Evolutionary conservation across 2,113 vertebrate species (phyloP), one percentile per base, ranked within the genome.

Genomic region (Cairina moschata): DNA sequence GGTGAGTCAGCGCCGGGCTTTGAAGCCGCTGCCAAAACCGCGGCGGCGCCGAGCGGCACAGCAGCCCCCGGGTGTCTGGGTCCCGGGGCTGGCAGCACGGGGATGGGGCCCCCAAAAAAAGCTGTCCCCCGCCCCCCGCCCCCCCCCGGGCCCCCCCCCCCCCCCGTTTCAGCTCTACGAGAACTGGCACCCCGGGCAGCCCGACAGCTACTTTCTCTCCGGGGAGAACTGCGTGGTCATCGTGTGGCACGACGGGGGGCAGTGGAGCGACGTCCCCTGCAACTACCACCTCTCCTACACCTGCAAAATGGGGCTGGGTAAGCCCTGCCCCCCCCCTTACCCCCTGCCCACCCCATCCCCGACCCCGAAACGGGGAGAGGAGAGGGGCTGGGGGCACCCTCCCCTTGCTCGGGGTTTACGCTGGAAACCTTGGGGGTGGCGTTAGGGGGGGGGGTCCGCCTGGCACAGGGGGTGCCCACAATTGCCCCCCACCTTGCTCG

Each of bases 241-340:
- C 97, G 98, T 99, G 77, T 99, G 99, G 99, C 99, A 99, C 26
- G 98, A 99, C 1, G 97, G 97, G 17, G 99, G 99, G 3, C 98
- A 96, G 46, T 99, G 99, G 99, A 99, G 99, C 0, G 99, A 99
- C 2, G 99, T 99, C 8, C 99, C 99, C 17, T 99, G 99, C 93
- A 99, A 99, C 98, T 99, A 99, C 95, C 99, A 99, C 97, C 98
- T 99, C 26, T 98, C 99, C 65, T 99, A 99, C 97, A 99, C 99
- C 96, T 99, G 99, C 98, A 99, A 99, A 95, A 99, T 99, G 98
- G 98, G 98, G 28, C 96, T 98, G 86, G 98, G 99, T 99, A 97
- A 99, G 96, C 28, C 0, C 2, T 5, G 56, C 4, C 6, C 20
- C 21, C 1, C 44, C 23, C 44, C 14, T 16, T 7, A 2, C 10